Base-by-base conservation (phyloP, 2,797 vertebrate genomes). In the Ibycter americanus region DNA sequence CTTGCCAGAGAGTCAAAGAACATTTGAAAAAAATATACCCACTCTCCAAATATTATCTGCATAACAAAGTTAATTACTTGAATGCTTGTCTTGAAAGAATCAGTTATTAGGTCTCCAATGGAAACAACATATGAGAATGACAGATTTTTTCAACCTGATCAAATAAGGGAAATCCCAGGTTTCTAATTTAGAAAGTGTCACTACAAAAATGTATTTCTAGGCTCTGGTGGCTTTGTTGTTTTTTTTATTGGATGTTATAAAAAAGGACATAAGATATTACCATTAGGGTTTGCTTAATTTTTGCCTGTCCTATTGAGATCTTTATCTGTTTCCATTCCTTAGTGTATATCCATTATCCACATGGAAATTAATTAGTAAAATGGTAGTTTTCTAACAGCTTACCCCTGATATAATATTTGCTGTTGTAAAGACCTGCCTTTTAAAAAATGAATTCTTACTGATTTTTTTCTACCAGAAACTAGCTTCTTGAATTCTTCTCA, bases 331-430 rank as follows among this genome's bases (percentile, higher is more conserved):
- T 83, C 78, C 51, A 73, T 62, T 87, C 36, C 49, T 86, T 70
- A 44, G 34, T 52, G 59, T 85, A 88, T 83, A 67, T 36, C 58
- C 55, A 62, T 87, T 91, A 93, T 61, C 74, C 73, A 90, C 62
- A 62, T 25, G 14, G 55, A 90, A 81, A 88, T 86, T 90, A 92
- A 72, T 92, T 74, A 95, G n/a, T 32, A 94, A 94, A 95, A 91
- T 14, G 15, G 58, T 46, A 61, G 44, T 65, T 92, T 90, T 84
- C 63, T 67, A 90, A 82, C 55, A 78, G 47, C n/a, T 80, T 87
- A 83, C 23, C 17, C 47, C 22, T 47, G n/a, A 65, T 80, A 83
- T 51, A 65, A 3, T 77, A 78, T 78, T 90, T 80, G 31, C 31
- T 55, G 68, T 13, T 83, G 49, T 55, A 46, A 81, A 94, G 13